Evolutionary conservation across 2,113 vertebrate genomes (phyloP).

Genomic region (Nannobrachium achirus): DNA sequence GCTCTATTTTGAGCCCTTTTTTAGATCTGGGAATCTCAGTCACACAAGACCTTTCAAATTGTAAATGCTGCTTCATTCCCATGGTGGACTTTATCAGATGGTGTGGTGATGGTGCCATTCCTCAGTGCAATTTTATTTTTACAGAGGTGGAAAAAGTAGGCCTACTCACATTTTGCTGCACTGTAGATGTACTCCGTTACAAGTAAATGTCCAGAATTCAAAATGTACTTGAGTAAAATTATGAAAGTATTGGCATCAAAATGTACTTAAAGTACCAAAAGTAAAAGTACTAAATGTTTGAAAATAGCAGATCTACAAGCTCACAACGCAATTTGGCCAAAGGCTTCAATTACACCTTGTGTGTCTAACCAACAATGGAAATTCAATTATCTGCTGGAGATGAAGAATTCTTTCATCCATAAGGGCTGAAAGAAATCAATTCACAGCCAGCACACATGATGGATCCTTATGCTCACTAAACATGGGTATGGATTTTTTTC

Average conservation of each 20-base stretch:
- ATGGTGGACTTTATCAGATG: neutral
- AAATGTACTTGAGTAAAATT: no score
- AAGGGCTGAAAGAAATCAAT: conserved; percentile 4
- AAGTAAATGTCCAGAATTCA: no score
- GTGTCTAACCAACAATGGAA: conserved; percentile 28
- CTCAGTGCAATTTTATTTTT: no score
- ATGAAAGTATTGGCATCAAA: no score
- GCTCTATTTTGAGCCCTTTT: neutral
- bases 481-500: neutral
- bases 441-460: conserved; percentile 5
- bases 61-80: neutral
- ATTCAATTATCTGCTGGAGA: conserved; percentile 28
- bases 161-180: no score
- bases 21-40: neutral
- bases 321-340: conserved; percentile 35
- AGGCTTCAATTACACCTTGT: conserved; percentile 27
- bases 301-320: no score
- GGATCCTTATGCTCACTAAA: conserved; percentile 3
- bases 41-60: neutral
- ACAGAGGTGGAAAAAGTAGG: no score
- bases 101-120: no score
- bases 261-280: no score
- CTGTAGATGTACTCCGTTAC: no score
- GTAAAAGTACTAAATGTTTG: no score
- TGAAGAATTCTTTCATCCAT: conserved; percentile 2